Percentiles rank a stretch among this genome's conserved stretches.
These are phyloP conservation scores for Pasiphila rectangulata DNA, from an alignment of 2,888 invertebrate species.

Conservation along the genomic window DNA sequence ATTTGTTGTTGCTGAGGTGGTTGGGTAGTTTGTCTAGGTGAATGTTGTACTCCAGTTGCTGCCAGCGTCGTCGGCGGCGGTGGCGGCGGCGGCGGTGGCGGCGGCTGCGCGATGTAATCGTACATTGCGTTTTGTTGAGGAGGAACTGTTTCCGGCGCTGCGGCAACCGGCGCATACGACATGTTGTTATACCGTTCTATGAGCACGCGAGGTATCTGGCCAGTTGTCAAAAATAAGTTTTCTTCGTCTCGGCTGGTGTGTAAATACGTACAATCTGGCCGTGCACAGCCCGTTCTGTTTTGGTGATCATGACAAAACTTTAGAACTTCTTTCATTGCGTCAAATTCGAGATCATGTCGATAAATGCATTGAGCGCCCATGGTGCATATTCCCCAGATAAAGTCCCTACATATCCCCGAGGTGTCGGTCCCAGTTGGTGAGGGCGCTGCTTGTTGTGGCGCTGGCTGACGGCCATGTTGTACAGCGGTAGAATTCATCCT, in stretches of 20 bases:
- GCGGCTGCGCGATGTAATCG: conserved; percentile 34
- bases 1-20: neutral
- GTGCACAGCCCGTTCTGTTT: conserved; percentile 56
- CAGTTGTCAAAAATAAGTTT: conserved; percentile 49
- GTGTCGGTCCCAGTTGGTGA: conserved; percentile 33
- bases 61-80: conserved; percentile 18
- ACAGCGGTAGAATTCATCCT: conserved; percentile 44
- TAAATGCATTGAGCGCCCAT: conserved; percentile 57
- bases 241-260: conserved; percentile 62
- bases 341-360: conserved; percentile 56
- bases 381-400: conserved; percentile 63
- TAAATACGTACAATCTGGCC: conserved; percentile 59
- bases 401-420: conserved; percentile 54
- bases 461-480: conserved; percentile 60
- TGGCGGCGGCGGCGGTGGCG: conserved; percentile 43
- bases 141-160: conserved; percentile 2
- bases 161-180: conserved; percentile 29
- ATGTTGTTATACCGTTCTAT: conserved; percentile 55
- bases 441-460: conserved; percentile 43
- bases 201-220: conserved; percentile 56
- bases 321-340: conserved; percentile 58
- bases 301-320: conserved; percentile 69
- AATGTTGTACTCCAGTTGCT: neutral
- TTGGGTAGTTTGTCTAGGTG: neutral
- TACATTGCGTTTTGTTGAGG: conserved; percentile 15